Base-by-base conservation (phyloP, 2,113 vertebrate genomes). In the Brachirus orientalis region DNA sequence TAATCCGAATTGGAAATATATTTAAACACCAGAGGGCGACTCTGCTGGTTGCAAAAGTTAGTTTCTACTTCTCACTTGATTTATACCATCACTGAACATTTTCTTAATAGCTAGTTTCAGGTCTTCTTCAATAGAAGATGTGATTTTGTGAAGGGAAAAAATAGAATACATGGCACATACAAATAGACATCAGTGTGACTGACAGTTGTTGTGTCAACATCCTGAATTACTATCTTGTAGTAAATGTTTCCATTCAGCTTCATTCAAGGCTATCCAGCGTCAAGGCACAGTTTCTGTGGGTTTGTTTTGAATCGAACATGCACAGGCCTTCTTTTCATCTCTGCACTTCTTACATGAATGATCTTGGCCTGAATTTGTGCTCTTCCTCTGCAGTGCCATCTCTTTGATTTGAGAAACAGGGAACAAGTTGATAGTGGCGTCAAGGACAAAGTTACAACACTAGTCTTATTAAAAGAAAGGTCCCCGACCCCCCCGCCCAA, bases 391-490 rank as follows among this genome's bases (percentile, higher is more conserved):
- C 41, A 18, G 16, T 0, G 19, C 35, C 1, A 19, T 28, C 33
- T 47, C 18, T 13, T 44, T 16, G 6, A 43, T 14, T 54, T 37
- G 14, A 18, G 36, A 50, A 51, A 20, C 37, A 20, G 7, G n/a
- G 12, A 0, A 9, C 9, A 20, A 43, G 13, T 14, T 10, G 51
- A 20, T 8, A 43, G 28, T 63, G 56, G 66, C 16, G 61, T 62
- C 57, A 54, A 55, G 28, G 44, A 38, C 4, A 57, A 62, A 56
- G 36, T 62, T 60, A n/a, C 28, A 36, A n/a, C 28, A 36, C 28
- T 1, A 1, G 10, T 43, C 10, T 33, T n/a, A 14, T 18, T 9
- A 18, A 46, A 56, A 58, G 28, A 63, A 19, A 41, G 2, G 12
- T 8, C 9, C 38, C 11, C 3, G 9, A 40, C 4, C 36, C 57